These are phyloP conservation scores for Datnioides undecimradiatus DNA, from an alignment of 2,113 vertebrate species.

Conservation along the genomic window DNA sequence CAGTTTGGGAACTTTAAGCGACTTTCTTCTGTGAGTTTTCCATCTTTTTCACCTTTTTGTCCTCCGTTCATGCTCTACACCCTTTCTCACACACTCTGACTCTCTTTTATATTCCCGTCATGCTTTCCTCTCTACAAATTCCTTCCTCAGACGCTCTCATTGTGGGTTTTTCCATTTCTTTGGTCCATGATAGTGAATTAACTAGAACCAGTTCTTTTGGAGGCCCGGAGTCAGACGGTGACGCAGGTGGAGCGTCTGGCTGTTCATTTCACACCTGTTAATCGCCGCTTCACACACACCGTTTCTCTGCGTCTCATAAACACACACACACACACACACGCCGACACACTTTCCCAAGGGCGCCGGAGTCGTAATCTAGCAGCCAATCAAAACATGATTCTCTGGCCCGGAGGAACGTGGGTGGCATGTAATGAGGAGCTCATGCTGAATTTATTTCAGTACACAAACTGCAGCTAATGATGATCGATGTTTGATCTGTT, in stretches of 20 bases:
- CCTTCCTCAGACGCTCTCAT: neutral
- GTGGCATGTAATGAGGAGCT: constrained; percentile 23
- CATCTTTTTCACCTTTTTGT: neutral
- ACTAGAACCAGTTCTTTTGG: constrained; percentile 2
- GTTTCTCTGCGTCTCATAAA: constrained; percentile 10
- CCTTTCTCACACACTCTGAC: neutral
- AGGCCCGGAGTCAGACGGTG: constrained; percentile 47
- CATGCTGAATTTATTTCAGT: constrained; percentile 6
- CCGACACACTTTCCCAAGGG: constrained; percentile 47
- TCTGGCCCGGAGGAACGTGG: constrained; percentile 36
- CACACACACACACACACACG: constrained; percentile 29
- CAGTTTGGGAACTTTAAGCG: too few species aligned
- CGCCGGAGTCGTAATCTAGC: constrained; percentile 41
- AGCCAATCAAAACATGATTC: constrained; percentile 55
- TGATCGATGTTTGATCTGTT: neutral
- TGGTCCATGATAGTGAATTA: constrained; percentile 17
- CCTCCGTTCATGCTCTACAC: neutral
- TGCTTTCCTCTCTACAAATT: neutral
- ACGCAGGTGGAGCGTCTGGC: constrained; percentile 62
- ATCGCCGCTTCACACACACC: constrained; percentile 1
- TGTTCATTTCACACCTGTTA: constrained; percentile 75
- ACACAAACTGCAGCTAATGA: too few species aligned
- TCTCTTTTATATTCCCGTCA: constrained; percentile 1
- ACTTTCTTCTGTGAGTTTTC: too few species aligned
- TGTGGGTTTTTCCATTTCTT: constrained; percentile 21